Percentiles rank a stretch among this genome's conserved stretches.
Evolutionary conservation across 1,140 invertebrate species (phyloP).

Genomic region (Aphidius gifuensis): DNA sequence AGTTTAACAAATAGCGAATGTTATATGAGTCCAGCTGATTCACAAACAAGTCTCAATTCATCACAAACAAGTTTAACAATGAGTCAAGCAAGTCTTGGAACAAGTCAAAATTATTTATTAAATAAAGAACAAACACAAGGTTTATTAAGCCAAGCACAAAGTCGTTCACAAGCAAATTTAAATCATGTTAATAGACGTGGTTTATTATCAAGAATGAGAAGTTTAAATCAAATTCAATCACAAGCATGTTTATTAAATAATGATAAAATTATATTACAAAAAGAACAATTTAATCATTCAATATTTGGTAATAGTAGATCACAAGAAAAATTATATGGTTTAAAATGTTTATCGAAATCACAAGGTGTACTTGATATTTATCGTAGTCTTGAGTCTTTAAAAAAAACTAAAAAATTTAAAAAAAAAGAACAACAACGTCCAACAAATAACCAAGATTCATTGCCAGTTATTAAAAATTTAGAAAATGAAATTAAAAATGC

Average conservation of each 20-base stretch:
- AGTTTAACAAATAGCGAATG: slow-evolving; percentile 52
- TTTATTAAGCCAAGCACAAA: slow-evolving; percentile 44
- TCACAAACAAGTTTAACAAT: slow-evolving; percentile 42
- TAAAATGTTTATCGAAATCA: slow-evolving; percentile 57
- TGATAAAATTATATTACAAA: slow-evolving; percentile 27
- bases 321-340: slow-evolving; percentile 57
- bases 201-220: slow-evolving; percentile 45
- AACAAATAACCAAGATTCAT: background rate
- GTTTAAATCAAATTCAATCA: slow-evolving; percentile 45
- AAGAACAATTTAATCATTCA: slow-evolving; percentile 29
- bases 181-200: slow-evolving; percentile 40
- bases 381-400: slow-evolving; percentile 48
- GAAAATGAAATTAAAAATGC: background rate
- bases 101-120: slow-evolving; percentile 47
- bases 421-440: slow-evolving; percentile 34
- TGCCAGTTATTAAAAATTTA: slow-evolving; percentile 7
- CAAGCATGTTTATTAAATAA: slow-evolving; percentile 45
- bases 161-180: slow-evolving; percentile 47
- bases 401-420: slow-evolving; percentile 28
- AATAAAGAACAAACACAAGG: slow-evolving; percentile 53
- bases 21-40: slow-evolving; percentile 44
- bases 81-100: slow-evolving; percentile 41
- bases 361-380: slow-evolving; percentile 58
- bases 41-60: slow-evolving; percentile 42
- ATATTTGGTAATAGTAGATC: slow-evolving; percentile 42